Base-by-base conservation (phyloP, 2,888 invertebrate species). In the Deilephila elpenor region DNA sequence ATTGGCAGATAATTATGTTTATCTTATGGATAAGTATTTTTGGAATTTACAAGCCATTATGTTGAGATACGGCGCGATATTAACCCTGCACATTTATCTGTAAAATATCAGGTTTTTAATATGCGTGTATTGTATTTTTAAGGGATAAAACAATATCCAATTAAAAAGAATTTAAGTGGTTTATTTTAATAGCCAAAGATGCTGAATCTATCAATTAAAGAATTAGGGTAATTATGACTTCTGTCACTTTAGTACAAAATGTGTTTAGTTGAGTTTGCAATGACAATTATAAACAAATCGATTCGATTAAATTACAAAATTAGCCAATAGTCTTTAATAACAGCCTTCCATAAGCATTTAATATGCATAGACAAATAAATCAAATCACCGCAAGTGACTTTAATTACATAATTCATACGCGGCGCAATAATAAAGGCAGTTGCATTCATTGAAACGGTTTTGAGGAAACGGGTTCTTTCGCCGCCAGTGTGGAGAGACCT, bases 391-490 rank as follows among this genome's bases (percentile, higher is more conserved):
- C 44, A 51, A 34, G 44, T 44, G 19, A 62, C n/a, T n/a, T 44
- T 64, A 64, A 37, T 67, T 67, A 67, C 25, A 51, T 51, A 51
- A 51, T 64, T 37, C 8, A 37, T 11, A 44, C 44, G 14, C 64
- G 20, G 20, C 64, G 62, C n/a, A 61, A 62, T 51, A 67, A 67
- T 67, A 25, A 73, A 67, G 56, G 14, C 61, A 32, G 53, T 77
- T 76, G 71, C 29, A 73, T 71, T 60, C 74, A 73, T 74, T 75
- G 71, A 73, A 77, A 76, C 74, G 62, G 75, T 77, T 77, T 74
- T 75, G 20, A 72, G 67, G 74, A 74, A 76, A 76, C 77, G 70
- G 74, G 77, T 79, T 74, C 19, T n/a, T 44, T n/a, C 29, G 6
- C 71, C 6, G 59, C 78, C 75, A 75, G 17, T 62, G 37, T 64